phyloP scores from a whole-genome alignment of 2,113 vertebrate genomes.

The Rhinoderma darwinii region DNA sequence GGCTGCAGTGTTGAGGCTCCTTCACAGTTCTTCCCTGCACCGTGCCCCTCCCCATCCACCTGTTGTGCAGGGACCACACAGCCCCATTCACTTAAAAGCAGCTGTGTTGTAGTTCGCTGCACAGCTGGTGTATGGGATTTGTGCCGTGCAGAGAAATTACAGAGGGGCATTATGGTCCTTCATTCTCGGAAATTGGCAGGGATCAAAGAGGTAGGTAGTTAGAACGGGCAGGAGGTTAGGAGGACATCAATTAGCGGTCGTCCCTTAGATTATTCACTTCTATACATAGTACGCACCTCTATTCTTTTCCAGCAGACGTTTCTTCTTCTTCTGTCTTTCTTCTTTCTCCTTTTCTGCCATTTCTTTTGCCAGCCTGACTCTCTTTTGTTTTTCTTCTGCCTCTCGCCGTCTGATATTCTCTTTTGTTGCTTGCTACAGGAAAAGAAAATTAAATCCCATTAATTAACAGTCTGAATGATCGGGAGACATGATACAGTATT shows the following conservation, averaged over 20 bases:
- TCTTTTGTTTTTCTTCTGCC: conserved; percentile 89
- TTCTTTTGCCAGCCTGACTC: conserved; percentile 87
- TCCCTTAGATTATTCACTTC: neutral
- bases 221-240: neutral
- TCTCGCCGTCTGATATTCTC: conserved; percentile 87
- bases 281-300: conserved; percentile 76
- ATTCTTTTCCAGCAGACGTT: conserved; percentile 87
- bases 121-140: no score
- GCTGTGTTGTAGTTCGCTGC: no score
- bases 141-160: no score
- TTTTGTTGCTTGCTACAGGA: conserved; percentile 87
- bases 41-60: no score
- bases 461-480: conserved; percentile 30
- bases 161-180: no score
- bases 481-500: conserved; percentile 25
- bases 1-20: no score
- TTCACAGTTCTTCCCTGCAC: no score
- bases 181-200: no score
- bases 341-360: conserved; percentile 90
- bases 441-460: conserved; percentile 58
- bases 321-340: conserved; percentile 93
- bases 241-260: neutral
- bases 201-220: no score
- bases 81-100: no score
- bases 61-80: no score